Base-by-base conservation (phyloP, 92 coral and sea anemone genomes). In the Porites rus region DNA sequence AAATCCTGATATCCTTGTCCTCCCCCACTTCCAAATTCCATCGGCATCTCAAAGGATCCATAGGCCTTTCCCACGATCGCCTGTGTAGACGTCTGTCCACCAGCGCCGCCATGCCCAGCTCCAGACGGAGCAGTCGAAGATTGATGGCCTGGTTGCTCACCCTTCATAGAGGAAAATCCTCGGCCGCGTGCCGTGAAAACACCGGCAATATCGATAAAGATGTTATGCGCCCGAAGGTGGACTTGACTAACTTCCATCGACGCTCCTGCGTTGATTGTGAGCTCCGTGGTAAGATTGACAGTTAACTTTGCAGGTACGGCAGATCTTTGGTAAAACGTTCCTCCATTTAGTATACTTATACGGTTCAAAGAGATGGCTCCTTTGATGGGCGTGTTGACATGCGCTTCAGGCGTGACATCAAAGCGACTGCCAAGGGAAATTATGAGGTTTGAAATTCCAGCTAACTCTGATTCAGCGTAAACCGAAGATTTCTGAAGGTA, bases 61-160 rank as follows among this genome's bases (percentile, higher is more conserved):
- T 96, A 96, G 54, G 99, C 95, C 81, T 75, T 85, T 10, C 99
- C 99, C 28, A 96, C 98, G 4, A 70, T 90, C 25, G 77, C 51
- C 84, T 94, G 99, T 21, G 19, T 46, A 14, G 84, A 85, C 60
- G 94, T 97, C 25, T 95, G 92, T 50, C 99, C 99, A 8, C 99
- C 99, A 10, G 99, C 98, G 3, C 99, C 99, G 0, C 99, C 99
- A 73, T 96, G 99, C 6, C 99, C 99, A 0, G 98, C 99, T n/a
- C 99, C 99, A 16, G 99, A 93, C 21, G 95, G 95, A 78, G 98
- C 87, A 6, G 82, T 73, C 3, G 86, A 28, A 19, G 96, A 89
- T 65, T 96, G 65, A 61, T 90, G 82, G 2, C 99, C 99, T 21
- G 98, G 91, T n/a, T 89, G 92, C 13, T 67, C 75, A 10, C 99